Conservation (phyloP, 2,888 invertebrate genomes). For the Nomada fucata region DNA sequence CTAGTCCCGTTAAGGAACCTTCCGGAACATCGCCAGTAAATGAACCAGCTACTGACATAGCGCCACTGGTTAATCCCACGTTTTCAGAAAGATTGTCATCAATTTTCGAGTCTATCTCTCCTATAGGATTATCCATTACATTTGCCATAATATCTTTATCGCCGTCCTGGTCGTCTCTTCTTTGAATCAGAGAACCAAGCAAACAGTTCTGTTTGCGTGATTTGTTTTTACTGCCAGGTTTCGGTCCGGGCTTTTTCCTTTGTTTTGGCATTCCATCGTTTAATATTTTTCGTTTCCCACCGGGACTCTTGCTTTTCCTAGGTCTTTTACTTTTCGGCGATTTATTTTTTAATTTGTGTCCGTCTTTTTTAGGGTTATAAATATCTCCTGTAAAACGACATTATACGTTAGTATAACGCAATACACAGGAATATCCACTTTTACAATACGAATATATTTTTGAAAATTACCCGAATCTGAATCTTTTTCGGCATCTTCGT, state of each 20-base stretch:
- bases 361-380: constrained; percentile 81
- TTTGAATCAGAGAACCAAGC: constrained; percentile 70
- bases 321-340: constrained; percentile 78
- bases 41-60: constrained; percentile 76
- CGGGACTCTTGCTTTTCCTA: constrained; percentile 79
- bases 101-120: constrained; percentile 65
- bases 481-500: constrained; percentile 83
- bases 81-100: constrained; percentile 73
- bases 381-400: constrained; percentile 76
- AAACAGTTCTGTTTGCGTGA: constrained; percentile 73
- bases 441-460: not conserved
- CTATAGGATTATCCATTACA: constrained; percentile 71
- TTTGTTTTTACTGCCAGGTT: constrained; percentile 82
- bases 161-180: constrained; percentile 67
- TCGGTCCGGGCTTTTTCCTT: constrained; percentile 82
- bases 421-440: not conserved
- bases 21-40: constrained; percentile 70
- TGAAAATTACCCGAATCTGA: constrained; percentile 80
- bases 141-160: constrained; percentile 74
- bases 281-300: constrained; percentile 73
- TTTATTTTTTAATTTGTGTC: constrained; percentile 76
- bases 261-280: constrained; percentile 80
- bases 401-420: constrained; percentile 2
- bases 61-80: constrained; percentile 64
- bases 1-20: constrained; percentile 79